Base-by-base conservation (phyloP, 1,140 invertebrate species). In the Aphidius gifuensis region DNA sequence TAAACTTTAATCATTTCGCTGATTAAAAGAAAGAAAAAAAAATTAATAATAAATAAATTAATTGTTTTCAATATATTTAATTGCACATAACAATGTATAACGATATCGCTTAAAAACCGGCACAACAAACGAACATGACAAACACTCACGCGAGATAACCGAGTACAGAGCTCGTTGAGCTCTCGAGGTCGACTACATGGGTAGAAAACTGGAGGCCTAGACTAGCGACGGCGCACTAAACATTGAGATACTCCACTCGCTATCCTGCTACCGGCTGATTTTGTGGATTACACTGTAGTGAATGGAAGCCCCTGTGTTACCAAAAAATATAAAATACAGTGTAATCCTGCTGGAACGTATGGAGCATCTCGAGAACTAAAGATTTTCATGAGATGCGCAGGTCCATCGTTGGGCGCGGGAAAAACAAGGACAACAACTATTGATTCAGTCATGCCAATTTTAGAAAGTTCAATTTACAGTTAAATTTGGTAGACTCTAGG, bases 151-250 rank as follows among this genome's bases (percentile, higher is more conserved):
- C 23, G 43, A 44, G 43, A 44, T 8, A 44, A 44, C 7, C 43
- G 7, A 23, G 39, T 55, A 38, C 53, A 49, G 49, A 64, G 50
- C 60, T 50, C 44, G 66, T 71, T 60, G 74, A 69, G 71, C 64
- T 69, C 74, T 64, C 72, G 70, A 69, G 72, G 71, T 69, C 69
- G 64, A 76, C 74, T 77, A 74, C 72, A 68, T 32, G 23, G 66
- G 56, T 69, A 65, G 65, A 68, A 71, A 75, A 76, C 76, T 73
- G 65, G 69, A 66, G 66, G 69, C 7, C 61, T 71, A 59, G 45
- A 65, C 60, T 23, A 66, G 68, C 68, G 64, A 51, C 66, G 71
- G 69, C 71, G 69, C 69, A 67, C 39, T 58, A 67, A 69, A 69
- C 66, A 44, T 63, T 65, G 55, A 73, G 71, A 70, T 70, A 65